These are phyloP conservation scores for Ctena decussata DNA, from an alignment of 2,888 invertebrate genomes.

Conservation along the genomic window DNA sequence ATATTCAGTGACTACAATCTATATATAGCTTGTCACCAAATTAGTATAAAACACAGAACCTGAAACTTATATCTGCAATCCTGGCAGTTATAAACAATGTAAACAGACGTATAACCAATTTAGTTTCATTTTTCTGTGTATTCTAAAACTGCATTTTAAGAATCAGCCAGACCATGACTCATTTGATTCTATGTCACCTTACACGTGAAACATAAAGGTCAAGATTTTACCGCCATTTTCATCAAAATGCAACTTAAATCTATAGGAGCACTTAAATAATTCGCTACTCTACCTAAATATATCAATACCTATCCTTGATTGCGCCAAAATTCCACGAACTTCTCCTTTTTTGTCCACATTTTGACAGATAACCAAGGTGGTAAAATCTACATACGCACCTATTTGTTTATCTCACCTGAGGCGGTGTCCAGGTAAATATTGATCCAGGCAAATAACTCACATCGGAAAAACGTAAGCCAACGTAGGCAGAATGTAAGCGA, in stretches of 20 bases:
- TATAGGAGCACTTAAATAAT: background rate
- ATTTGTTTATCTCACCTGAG: conserved; percentile 64
- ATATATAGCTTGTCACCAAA: no score
- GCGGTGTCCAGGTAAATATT: conserved; percentile 61
- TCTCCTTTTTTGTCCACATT: background rate
- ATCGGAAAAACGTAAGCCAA: background rate
- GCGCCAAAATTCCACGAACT: background rate
- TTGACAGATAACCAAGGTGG: background rate
- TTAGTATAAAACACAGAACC: no score
- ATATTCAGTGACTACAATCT: no score
- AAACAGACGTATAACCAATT: no score
- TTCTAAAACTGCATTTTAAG: background rate
- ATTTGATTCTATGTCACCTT: background rate
- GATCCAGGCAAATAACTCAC: background rate
- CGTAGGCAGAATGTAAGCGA: no score
- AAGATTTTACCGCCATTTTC: background rate
- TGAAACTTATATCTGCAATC: no score
- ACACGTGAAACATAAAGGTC: background rate
- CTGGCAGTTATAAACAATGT: no score
- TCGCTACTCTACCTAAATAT: background rate
- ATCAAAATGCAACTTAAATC: background rate
- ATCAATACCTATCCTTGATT: background rate
- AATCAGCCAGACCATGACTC: background rate
- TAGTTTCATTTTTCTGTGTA: no score
- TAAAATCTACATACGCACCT: conserved; percentile 30